phyloP scores from a whole-genome alignment of 1,140 invertebrate species.

The Sitodiplosis mosellana region DNA sequence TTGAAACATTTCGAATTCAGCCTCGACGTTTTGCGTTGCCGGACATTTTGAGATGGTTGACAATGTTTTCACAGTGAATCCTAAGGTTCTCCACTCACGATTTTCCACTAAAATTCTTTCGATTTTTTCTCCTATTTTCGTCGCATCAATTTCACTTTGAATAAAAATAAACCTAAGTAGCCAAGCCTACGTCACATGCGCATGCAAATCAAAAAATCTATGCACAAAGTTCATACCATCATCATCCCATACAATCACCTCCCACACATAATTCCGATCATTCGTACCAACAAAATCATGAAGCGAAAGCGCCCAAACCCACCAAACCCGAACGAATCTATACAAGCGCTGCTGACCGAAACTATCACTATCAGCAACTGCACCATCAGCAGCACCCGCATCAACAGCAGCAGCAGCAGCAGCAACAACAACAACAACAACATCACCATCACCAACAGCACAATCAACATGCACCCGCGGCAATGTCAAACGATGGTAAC shows the following conservation, averaged over 20 bases:
- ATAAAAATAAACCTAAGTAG: no score
- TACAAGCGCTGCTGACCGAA: background rate
- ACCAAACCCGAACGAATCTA: background rate
- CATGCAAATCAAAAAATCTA: background rate
- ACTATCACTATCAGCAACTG: background rate
- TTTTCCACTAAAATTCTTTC: no score
- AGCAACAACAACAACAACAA: slow-evolving; percentile 2
- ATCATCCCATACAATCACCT: background rate
- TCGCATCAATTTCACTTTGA: no score
- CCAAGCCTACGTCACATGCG: background rate
- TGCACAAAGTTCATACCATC: background rate
- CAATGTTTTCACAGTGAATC: no score
- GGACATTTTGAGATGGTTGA: no score
- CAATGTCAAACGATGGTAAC: no score
- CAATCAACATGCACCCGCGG: background rate
- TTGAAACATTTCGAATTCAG: no score
- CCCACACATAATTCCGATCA: background rate
- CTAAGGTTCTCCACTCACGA: no score
- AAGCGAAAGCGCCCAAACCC: background rate
- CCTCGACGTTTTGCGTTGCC: no score
- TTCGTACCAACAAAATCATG: background rate
- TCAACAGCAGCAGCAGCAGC: slow-evolving; percentile 5
- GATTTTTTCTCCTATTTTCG: no score
- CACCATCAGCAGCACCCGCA: slow-evolving; percentile 11
- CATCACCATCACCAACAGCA: slow-evolving; percentile 1